Base-by-base conservation (phyloP, 2,888 invertebrate species). In the Bugulina stolonifera region DNA sequence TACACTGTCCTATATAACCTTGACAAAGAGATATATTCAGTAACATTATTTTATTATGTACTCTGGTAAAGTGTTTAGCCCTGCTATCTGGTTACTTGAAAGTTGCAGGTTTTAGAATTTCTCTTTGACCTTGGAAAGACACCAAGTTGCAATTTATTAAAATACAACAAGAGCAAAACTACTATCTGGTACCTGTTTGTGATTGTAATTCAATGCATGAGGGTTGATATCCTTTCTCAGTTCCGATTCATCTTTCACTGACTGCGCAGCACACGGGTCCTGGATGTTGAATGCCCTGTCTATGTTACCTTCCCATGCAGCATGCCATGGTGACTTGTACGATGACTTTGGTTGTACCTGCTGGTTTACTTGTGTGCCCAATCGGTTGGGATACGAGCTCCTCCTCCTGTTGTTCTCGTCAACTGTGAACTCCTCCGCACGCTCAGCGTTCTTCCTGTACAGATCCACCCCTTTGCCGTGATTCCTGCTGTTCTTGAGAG, bases 401-500 rank as follows among this genome's bases (percentile, higher is more conserved):
- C n/a, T 27, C n/a, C 32, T 27, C n/a, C 64, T 64, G 64, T 64
- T 64, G 27, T 25, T 64, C 64, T 64, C 64, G 27, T 64, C 64
- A 32, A 64, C 32, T 29, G 64, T 64, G 32, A 64, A 64, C 32
- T 64, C 64, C 32, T 64, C 29, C 1, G 64, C 64, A 2, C 64
- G 27, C 32, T 64, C 64, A 3, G 64, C 64, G 32, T 64, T 64
- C n/a, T 32, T 64, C 32, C 64, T 64, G 64, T 64, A 64, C 32
- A 64, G 5, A n/a, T 64, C 64, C 18, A 64, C 64, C 1, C 64
- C 64, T 64, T 64, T 64, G 29, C 64, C 64, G n/a, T 64, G 64
- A 32, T 64, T 64, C 32, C 64, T 27, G 34, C 64, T 64, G 2
- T 27, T 64, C 14, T 22, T 64, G 1, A 64, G n/a, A 3, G 64